phyloP scores from a whole-genome alignment of 2,113 vertebrate species.

The Nothoprocta perdicaria region DNA sequence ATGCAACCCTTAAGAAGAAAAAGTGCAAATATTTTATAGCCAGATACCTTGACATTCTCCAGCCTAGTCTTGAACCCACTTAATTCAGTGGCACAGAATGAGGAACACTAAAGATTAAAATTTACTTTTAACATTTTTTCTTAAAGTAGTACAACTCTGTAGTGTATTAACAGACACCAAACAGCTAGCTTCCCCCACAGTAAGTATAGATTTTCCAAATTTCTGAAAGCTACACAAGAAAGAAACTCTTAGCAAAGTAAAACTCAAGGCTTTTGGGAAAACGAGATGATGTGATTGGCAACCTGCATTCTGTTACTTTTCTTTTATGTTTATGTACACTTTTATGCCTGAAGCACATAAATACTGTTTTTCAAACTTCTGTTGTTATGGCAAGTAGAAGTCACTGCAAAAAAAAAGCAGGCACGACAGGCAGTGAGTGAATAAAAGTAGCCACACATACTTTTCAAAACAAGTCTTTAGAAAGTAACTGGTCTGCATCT shows the following conservation, averaged over 20 bases:
- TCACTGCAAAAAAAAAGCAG: conserved; percentile 54
- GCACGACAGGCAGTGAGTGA: conserved; percentile 39
- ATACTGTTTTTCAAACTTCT: conserved; percentile 66
- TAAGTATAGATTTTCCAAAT: conserved; percentile 38
- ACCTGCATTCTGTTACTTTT: conserved; percentile 64
- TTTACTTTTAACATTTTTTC: background rate
- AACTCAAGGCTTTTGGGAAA: conserved; percentile 55
- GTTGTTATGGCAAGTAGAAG: conserved; percentile 67
- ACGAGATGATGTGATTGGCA: conserved; percentile 58
- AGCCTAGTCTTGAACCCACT: background rate
- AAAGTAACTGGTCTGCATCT: background rate
- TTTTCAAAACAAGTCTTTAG: conserved; percentile 17
- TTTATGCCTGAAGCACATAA: conserved; percentile 57
- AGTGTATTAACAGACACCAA: background rate
- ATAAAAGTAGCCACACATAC: conserved; percentile 47
- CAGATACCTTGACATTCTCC: background rate
- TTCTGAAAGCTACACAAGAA: background rate
- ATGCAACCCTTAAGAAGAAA: conserved; percentile 18
- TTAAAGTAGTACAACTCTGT: background rate
- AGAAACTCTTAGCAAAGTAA: conserved; percentile 54
- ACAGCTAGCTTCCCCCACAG: background rate
- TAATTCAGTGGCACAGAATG: background rate
- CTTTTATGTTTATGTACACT: conserved; percentile 56
- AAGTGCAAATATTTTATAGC: background rate
- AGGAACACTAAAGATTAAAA: background rate